Evolutionary conservation across 1,140 invertebrate genomes (phyloP).

Genomic region (Halesus radiatus): DNA sequence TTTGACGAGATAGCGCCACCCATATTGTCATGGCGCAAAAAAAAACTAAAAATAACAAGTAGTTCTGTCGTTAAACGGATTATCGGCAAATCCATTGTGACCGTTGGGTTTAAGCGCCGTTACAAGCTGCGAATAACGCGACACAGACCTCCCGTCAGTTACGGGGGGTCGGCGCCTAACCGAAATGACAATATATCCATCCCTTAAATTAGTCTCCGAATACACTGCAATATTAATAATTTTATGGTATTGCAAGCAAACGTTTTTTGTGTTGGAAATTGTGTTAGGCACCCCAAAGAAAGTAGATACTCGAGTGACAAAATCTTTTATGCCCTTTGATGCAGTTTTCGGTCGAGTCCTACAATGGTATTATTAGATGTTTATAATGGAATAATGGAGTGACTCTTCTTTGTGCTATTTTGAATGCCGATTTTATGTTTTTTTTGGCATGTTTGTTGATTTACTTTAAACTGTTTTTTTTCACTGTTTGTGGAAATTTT

Average conservation of each 20-base stretch:
- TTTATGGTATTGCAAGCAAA: too few species aligned
- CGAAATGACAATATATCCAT: slow-evolving; percentile 5
- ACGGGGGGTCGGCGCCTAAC: not conserved
- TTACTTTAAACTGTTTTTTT: not conserved
- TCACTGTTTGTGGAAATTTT: too few species aligned
- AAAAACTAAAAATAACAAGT: slow-evolving; percentile 25
- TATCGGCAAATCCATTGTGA: slow-evolving; percentile 51
- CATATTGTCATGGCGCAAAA: slow-evolving; percentile 4
- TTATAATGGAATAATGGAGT: slow-evolving; percentile 15
- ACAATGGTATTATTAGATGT: not conserved
- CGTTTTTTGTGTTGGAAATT: not conserved
- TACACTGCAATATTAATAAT: not conserved
- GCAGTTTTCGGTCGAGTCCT: not conserved
- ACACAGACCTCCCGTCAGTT: not conserved
- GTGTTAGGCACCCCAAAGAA: not conserved
- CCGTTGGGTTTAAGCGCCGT: slow-evolving; percentile 4
- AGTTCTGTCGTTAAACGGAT: slow-evolving; percentile 49
- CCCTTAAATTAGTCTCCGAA: not conserved
- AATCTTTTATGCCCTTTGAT: not conserved
- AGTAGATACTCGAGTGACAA: slow-evolving; percentile 1
- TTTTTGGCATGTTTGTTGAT: too few species aligned
- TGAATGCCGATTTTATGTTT: not conserved
- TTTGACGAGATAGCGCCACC: slow-evolving; percentile 19
- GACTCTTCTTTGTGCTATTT: not conserved
- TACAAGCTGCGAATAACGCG: not conserved